Percentiles rank a stretch among this genome's conserved stretches.
Evolutionary conservation across 2,113 vertebrate genomes (phyloP).

Genomic region (Gavia stellata): DNA sequence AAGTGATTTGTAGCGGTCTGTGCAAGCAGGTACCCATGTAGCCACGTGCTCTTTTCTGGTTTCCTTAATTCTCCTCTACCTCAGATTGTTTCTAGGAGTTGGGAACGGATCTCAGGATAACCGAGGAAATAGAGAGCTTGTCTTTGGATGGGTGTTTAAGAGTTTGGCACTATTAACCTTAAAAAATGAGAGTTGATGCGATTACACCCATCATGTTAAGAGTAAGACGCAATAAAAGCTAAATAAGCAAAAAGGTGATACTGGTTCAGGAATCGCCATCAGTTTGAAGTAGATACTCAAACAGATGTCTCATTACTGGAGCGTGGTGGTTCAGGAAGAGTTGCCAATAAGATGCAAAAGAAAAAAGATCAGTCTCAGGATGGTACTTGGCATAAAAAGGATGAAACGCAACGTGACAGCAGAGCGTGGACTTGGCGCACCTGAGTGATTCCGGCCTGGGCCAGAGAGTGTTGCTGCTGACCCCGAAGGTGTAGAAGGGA

Average conservation of each 20-base stretch:
- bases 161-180: background rate
- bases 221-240: background rate
- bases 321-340: background rate
- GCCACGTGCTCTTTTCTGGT: background rate
- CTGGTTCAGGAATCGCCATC: background rate
- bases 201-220: background rate
- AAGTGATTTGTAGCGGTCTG: background rate
- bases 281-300: background rate
- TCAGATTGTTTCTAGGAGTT: background rate
- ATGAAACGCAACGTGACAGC: background rate
- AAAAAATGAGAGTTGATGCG: background rate
- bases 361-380: background rate
- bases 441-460: too few relatives aligned
- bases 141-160: background rate
- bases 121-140: background rate
- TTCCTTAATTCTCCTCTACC: background rate
- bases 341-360: background rate
- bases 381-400: background rate
- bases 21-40: background rate
- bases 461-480: rapidly evolving
- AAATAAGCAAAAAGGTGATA: background rate
- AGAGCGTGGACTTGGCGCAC: background rate
- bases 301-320: background rate
- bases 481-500: background rate
- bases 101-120: background rate